Conservation (phyloP, 30 jellyfish, hydroid and myxozoan genomes). For the Hydractinia echinata region DNA sequence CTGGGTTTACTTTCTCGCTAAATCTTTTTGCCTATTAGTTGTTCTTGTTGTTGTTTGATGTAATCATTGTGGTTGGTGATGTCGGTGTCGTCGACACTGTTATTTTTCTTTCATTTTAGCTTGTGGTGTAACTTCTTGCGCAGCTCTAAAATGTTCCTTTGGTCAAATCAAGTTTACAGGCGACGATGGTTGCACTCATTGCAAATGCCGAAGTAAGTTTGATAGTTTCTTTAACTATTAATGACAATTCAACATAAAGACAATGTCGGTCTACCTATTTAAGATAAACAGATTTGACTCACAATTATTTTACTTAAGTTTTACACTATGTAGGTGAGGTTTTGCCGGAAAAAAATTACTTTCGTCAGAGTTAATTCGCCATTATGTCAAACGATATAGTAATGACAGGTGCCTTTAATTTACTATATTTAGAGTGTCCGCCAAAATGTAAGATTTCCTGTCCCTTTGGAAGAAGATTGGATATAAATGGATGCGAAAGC, state of each 20-base stretch:
- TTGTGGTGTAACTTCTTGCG: constrained; percentile 15
- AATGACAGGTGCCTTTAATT: neutral
- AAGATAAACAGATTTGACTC: neutral
- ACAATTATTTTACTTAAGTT: neutral
- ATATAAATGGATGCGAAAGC: constrained; percentile 21
- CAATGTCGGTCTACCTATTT: neutral
- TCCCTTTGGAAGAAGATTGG: constrained; percentile 31
- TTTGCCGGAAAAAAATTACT: neutral
- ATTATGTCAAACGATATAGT: neutral
- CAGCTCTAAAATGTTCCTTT: neutral
- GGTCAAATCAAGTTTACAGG: neutral
- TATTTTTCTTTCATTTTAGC: neutral
- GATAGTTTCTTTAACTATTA: neutral
- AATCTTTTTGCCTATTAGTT: neutral
- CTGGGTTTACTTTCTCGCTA: neutral
- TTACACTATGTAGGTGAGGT: neutral
- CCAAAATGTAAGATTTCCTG: constrained; percentile 22
- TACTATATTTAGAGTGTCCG: constrained; percentile 5
- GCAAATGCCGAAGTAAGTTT: neutral
- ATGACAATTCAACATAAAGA: neutral
- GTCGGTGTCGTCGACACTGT: too few relatives aligned
- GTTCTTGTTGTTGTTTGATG: neutral
- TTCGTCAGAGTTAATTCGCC: neutral
- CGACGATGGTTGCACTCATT: constrained; percentile 13
- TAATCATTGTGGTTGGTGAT: neutral